Evolutionary conservation across 2,797 vertebrate species (phyloP).

Genomic region (Ceryle rudis): DNA sequence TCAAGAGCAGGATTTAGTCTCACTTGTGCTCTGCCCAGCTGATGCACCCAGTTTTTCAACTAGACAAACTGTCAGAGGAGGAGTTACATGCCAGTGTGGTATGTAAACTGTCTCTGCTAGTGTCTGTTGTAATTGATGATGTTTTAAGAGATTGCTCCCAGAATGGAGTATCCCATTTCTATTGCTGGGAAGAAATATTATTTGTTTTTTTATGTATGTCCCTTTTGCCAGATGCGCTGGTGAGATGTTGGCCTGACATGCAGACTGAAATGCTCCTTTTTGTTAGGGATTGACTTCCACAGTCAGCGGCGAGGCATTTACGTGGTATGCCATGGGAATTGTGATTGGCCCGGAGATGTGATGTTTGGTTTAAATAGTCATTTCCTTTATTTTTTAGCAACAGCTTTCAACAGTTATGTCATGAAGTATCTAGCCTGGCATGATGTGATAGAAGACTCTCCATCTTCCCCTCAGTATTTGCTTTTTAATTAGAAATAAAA

Average conservation of each 20-base stretch:
- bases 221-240: neutral
- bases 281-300: neutral
- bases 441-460: neutral
- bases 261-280: neutral
- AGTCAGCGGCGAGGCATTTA: accelerated
- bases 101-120: neutral
- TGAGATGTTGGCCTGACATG: neutral
- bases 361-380: neutral
- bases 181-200: neutral
- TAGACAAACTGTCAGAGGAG: neutral
- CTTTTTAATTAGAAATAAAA: neutral
- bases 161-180: neutral
- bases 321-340: neutral
- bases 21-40: neutral
- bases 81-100: neutral
- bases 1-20: neutral
- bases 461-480: neutral
- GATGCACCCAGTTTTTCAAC: neutral
- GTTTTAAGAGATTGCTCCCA: neutral
- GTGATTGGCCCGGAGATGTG: neutral
- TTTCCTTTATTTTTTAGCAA: neutral
- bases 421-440: neutral
- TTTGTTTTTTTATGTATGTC: accelerated
- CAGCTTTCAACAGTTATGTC: neutral
- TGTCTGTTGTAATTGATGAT: neutral